Conservation (phyloP, 1,140 invertebrate genomes). For the Anastrepha obliqua region DNA sequence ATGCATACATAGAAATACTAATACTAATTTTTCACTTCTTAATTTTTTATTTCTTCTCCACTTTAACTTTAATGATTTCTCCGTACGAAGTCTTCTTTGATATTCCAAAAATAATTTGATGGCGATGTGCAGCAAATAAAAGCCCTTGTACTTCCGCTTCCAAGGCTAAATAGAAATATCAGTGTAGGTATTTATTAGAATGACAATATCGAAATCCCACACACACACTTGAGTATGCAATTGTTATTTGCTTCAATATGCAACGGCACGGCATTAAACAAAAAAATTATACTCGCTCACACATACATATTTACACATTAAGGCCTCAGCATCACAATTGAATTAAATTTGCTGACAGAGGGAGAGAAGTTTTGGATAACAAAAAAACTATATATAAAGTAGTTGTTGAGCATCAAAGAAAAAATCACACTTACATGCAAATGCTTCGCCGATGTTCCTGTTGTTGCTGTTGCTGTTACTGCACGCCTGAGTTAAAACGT, state of each 20-base stretch:
- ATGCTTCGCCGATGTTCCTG: background rate
- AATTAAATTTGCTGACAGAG: background rate
- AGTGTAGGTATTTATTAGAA: background rate
- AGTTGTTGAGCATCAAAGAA: background rate
- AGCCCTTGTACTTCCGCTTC: background rate
- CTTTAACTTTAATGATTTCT: no score
- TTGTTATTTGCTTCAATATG: background rate
- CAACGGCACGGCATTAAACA: background rate
- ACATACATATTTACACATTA: background rate
- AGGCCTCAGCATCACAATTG: background rate
- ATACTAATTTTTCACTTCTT: no score
- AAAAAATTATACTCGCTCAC: background rate
- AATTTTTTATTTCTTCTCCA: no score
- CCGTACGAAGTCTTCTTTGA: no score
- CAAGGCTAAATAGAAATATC: background rate
- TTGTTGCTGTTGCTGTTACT: background rate
- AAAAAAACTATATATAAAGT: background rate
- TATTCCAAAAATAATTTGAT: no score
- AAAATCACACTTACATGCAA: constrained; percentile 14
- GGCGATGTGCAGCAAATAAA: no score
- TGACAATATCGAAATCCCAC: background rate
- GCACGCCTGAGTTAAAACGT: constrained; percentile 11
- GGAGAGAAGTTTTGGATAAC: background rate
- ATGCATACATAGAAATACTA: no score
- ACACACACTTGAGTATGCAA: background rate